phyloP scores from a whole-genome alignment of 1,140 invertebrate genomes.

The Hylaeus anthracinus region DNA sequence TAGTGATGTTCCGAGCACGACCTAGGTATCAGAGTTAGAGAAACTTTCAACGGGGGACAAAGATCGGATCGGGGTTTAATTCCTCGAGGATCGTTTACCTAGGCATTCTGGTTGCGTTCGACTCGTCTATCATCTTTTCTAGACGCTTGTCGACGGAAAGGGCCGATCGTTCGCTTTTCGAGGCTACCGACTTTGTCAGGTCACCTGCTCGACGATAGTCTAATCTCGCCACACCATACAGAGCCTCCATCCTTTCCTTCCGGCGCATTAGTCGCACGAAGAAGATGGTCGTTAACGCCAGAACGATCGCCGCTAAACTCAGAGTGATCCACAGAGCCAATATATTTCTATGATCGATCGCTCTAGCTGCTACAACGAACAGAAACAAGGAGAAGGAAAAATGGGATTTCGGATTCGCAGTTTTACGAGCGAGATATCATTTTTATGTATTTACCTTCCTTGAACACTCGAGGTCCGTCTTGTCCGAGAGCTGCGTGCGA shows the following conservation, averaged over 20 bases:
- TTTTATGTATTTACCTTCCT: conserved; percentile 60
- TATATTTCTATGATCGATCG: conserved; percentile 81
- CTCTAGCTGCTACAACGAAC: conserved; percentile 48
- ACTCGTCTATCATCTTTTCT: conserved; percentile 61
- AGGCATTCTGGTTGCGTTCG: conserved; percentile 56
- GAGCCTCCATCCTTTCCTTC: conserved; percentile 87
- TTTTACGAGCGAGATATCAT: neutral
- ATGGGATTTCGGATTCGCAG: conserved; percentile 1
- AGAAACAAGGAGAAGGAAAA: neutral
- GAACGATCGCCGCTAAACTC: conserved; percentile 89
- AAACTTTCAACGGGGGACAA: conserved; percentile 44
- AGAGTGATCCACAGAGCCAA: conserved; percentile 92
- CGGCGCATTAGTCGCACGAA: conserved; percentile 88
- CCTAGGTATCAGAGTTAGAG: conserved; percentile 61
- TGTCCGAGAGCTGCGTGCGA: conserved; percentile 60
- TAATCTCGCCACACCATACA: conserved; percentile 90
- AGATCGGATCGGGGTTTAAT: conserved; percentile 87
- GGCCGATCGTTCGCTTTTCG: conserved; percentile 71
- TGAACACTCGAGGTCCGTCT: conserved; percentile 64
- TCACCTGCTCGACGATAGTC: conserved; percentile 90
- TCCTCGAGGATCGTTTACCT: conserved; percentile 54
- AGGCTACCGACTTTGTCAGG: conserved; percentile 86
- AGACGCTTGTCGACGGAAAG: conserved; percentile 55
- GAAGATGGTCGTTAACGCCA: conserved; percentile 87
- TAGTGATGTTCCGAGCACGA: conserved; percentile 90